Conservation (phyloP, 2,113 vertebrate genomes). For the Myiozetetes cayanensis region DNA sequence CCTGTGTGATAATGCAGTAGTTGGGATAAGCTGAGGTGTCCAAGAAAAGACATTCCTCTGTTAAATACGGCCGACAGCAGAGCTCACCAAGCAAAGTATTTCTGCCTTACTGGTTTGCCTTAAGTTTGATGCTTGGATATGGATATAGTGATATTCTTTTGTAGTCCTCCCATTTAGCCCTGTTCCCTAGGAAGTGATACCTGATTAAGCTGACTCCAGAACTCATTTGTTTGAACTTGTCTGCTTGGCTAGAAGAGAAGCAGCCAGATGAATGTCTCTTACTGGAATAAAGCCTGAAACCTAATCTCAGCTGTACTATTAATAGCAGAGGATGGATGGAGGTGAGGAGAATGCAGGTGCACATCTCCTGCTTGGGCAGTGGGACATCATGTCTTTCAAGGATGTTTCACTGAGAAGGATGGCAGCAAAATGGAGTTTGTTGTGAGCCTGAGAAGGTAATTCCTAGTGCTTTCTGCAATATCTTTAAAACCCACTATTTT, state of each 20-base stretch:
- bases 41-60: background rate
- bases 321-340: background rate
- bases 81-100: background rate
- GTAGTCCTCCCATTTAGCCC: background rate
- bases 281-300: background rate
- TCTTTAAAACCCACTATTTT: background rate
- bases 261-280: background rate
- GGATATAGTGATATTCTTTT: background rate
- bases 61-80: background rate
- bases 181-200: rapidly evolving
- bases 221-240: background rate
- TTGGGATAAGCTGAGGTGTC: background rate
- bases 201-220: background rate
- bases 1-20: background rate
- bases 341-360: background rate
- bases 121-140: background rate
- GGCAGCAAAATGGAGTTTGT: background rate
- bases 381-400: background rate
- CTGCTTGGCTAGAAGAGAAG: background rate
- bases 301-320: background rate
- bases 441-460: background rate
- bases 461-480: background rate
- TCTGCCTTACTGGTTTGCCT: background rate
- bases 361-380: background rate
- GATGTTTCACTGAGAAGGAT: background rate